phyloP scores from a whole-genome alignment of 2,797 vertebrate species.

The Acridotheres tristis region DNA sequence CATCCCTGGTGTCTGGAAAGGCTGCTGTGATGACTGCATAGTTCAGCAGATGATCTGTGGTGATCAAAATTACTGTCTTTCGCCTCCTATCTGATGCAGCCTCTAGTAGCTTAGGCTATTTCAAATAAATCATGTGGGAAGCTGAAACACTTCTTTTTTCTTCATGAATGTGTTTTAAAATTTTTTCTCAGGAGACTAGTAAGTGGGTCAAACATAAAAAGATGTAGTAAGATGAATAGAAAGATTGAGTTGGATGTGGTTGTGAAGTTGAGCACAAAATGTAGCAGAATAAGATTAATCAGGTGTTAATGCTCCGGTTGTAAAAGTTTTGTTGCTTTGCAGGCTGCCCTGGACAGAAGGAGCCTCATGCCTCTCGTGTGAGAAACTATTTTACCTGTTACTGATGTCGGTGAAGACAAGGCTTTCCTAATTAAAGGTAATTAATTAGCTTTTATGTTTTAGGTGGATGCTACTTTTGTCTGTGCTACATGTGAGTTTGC shows the following conservation, averaged over 20 bases:
- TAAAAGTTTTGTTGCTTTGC: background rate
- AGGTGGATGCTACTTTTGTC: rapidly evolving
- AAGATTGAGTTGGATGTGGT: background rate
- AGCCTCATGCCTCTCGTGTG: background rate
- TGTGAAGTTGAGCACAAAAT: background rate
- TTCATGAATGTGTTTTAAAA: background rate
- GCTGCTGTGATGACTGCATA: slow-evolving; percentile 85
- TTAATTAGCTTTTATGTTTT: background rate
- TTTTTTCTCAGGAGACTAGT: background rate
- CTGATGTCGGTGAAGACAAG: background rate
- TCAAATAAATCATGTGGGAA: background rate
- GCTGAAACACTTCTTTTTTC: rapidly evolving
- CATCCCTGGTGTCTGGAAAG: background rate
- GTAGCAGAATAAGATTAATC: background rate
- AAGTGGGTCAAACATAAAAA: background rate
- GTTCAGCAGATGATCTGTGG: slow-evolving; percentile 86
- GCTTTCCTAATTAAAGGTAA: background rate
- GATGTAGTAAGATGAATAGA: rapidly evolving
- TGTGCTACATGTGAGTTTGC: background rate
- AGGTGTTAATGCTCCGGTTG: background rate
- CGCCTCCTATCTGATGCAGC: slow-evolving; percentile 88
- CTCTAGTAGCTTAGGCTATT: background rate
- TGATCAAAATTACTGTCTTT: slow-evolving; percentile 78
- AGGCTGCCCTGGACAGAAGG: background rate
- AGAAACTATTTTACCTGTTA: background rate